Percentiles rank a stretch among this genome's conserved stretches.
These are phyloP conservation scores for Brevimyrus niger DNA, from an alignment of 2,113 vertebrate genomes.

Conservation along the genomic window DNA sequence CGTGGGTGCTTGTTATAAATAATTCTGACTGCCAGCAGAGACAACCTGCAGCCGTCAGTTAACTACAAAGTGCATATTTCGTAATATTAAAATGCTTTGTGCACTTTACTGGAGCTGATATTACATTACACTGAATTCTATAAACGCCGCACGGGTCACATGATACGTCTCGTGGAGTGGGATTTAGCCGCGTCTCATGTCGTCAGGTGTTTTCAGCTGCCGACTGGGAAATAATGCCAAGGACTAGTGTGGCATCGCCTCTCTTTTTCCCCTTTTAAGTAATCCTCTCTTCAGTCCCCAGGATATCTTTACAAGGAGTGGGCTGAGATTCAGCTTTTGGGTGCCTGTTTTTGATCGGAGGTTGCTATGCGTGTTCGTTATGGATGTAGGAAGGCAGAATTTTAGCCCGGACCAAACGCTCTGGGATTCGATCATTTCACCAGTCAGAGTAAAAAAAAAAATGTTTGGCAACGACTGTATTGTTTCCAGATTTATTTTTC, in stretches of 20 bases:
- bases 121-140: neutral
- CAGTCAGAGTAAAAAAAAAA: neutral
- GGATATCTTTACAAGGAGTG: neutral
- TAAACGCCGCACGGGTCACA: neutral
- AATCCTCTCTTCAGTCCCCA: neutral
- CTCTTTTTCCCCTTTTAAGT: neutral
- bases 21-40: neutral
- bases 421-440: neutral
- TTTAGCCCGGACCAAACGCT: neutral
- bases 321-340: neutral
- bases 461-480: neutral
- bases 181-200: neutral
- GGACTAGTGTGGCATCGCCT: neutral
- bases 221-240: neutral
- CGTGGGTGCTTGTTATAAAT: conserved; percentile 3
- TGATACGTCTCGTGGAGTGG: neutral
- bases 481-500: neutral
- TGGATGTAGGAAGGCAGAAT: neutral
- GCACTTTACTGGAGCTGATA: neutral
- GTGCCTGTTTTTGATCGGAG: neutral
- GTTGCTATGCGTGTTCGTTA: neutral
- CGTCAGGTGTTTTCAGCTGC: neutral
- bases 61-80: neutral
- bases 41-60: neutral
- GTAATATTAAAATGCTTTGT: conserved; percentile 2